phyloP scores from a whole-genome alignment of 2,797 vertebrate genomes.

The Sus cebifrons region DNA sequence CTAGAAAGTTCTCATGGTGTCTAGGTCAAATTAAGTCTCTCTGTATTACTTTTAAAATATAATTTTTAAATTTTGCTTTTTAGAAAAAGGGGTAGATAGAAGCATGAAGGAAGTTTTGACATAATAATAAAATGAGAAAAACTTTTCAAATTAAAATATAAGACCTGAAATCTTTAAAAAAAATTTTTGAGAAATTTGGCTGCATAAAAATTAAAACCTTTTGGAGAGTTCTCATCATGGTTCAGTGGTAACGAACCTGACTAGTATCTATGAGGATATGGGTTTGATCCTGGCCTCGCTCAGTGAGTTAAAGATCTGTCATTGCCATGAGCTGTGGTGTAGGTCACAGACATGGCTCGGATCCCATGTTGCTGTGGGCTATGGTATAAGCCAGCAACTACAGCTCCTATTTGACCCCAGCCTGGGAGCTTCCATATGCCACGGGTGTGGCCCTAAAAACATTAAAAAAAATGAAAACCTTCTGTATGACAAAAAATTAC shows the following conservation, averaged over 20 bases:
- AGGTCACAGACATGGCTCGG: too few relatives aligned
- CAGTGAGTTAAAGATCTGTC: too few relatives aligned
- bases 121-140: background rate
- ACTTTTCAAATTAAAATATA: constrained; percentile 15
- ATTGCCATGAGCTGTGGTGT: too few relatives aligned
- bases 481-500: constrained; percentile 10
- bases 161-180: constrained; percentile 20
- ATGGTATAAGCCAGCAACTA: too few relatives aligned
- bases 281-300: too few relatives aligned
- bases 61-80: background rate
- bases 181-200: constrained; percentile 54
- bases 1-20: background rate
- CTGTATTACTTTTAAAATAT: constrained; percentile 59
- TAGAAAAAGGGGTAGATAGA: background rate
- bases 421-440: too few relatives aligned
- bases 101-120: background rate
- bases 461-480: background rate
- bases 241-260: too few relatives aligned
- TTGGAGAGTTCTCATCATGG: background rate
- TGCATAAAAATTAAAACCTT: constrained; percentile 67
- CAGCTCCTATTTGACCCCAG: too few relatives aligned
- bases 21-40: background rate
- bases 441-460: too few relatives aligned
- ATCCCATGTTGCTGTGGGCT: too few relatives aligned
- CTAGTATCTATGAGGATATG: too few relatives aligned